phyloP scores from a whole-genome alignment of 2,888 invertebrate genomes.

The Oxycera nigricornis region DNA sequence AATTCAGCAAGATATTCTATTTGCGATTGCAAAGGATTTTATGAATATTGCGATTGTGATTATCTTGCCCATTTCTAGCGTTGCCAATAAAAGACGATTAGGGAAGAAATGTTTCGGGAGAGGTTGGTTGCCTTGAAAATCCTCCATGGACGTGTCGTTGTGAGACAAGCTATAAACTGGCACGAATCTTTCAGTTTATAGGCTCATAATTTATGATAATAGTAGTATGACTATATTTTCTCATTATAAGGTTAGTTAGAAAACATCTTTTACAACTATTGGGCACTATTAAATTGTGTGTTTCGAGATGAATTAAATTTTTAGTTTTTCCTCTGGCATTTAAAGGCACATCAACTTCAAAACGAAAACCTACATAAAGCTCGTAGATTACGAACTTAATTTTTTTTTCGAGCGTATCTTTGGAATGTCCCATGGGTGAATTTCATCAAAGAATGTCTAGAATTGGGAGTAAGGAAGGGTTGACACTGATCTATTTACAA shows the following conservation, averaged over 20 bases:
- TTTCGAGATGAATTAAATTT: slow-evolving; percentile 20
- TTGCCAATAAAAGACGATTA: slow-evolving; percentile 25
- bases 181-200: slow-evolving; percentile 19
- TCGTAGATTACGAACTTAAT: slow-evolving; percentile 18
- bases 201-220: slow-evolving; percentile 1
- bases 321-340: neutral
- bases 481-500: too few species aligned
- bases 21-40: slow-evolving; percentile 1
- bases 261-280: slow-evolving; percentile 31
- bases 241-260: slow-evolving; percentile 1
- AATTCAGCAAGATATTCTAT: slow-evolving; percentile 17
- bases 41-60: neutral
- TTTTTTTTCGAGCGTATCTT: neutral
- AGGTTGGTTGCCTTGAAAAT: neutral
- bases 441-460: too few species aligned
- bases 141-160: neutral
- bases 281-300: slow-evolving; percentile 24
- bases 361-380: slow-evolving; percentile 19
- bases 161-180: slow-evolving; percentile 22
- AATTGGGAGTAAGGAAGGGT: too few species aligned
- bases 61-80: neutral
- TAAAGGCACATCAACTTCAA: slow-evolving; percentile 20
- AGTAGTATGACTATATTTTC: slow-evolving; percentile 10
- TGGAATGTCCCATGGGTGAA: neutral
- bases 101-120: neutral